Conservation (phyloP, 2,113 vertebrate species). For the Larimichthys crocea region DNA sequence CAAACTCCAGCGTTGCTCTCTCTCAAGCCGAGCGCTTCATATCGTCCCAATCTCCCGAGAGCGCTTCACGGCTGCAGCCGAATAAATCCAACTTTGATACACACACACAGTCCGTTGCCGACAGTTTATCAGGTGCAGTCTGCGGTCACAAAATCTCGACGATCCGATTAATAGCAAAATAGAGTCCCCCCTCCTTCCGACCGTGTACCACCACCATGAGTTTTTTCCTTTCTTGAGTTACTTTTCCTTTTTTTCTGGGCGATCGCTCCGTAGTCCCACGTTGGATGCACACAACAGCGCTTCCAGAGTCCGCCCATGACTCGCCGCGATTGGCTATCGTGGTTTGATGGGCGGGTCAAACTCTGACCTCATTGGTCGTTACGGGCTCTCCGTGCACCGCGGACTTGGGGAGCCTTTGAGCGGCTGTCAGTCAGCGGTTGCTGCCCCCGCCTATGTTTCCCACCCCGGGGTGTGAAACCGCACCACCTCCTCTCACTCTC, state of each 20-base stretch:
- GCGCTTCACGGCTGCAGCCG: slow-evolving; percentile 37
- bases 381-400: slow-evolving; percentile 25
- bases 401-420: slow-evolving; percentile 41
- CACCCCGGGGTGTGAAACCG: slow-evolving; percentile 94
- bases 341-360: slow-evolving; percentile 19
- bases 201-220: slow-evolving; percentile 63
- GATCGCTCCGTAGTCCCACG: slow-evolving; percentile 86
- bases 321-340: slow-evolving; percentile 69
- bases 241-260: slow-evolving; percentile 76
- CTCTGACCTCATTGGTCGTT: slow-evolving; percentile 65
- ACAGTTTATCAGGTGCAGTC: slow-evolving; percentile 68
- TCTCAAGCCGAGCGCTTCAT: slow-evolving; percentile 38
- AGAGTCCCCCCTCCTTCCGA: slow-evolving; percentile 63
- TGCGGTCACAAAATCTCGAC: slow-evolving; percentile 67
- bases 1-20: slow-evolving; percentile 49
- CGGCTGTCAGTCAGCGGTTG: slow-evolving; percentile 81
- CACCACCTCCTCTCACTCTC: slow-evolving; percentile 82
- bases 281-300: slow-evolving; percentile 87
- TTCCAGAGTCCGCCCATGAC: slow-evolving; percentile 65
- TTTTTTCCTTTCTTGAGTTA: slow-evolving; percentile 74
- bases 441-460: slow-evolving; percentile 85
- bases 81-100: slow-evolving; percentile 72
- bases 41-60: slow-evolving; percentile 48
- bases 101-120: slow-evolving; percentile 10
- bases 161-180: slow-evolving; percentile 71